A percentile compares a stretch with the other conserved stretches of the same genome.
Conservation (phyloP, 2,888 invertebrate species). For the Chouioia cunea region DNA sequence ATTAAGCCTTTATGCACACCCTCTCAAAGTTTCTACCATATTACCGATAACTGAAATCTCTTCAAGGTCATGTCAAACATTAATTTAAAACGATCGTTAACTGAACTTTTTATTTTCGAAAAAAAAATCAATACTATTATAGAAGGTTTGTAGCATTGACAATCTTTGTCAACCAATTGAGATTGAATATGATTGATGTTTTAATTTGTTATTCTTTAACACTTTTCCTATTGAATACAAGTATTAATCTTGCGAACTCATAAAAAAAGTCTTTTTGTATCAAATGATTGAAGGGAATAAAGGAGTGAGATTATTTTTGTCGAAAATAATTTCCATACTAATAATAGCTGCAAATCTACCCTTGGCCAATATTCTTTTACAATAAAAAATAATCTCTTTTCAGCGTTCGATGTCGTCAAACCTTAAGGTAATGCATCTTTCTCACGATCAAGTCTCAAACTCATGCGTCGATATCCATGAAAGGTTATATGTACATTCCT, state of each 20-base stretch:
- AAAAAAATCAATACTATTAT: too few relatives aligned
- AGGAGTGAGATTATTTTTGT: constrained; percentile 19
- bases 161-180: too few relatives aligned
- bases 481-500: constrained; percentile 4
- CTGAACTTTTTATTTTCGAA: too few relatives aligned
- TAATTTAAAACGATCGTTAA: too few relatives aligned
- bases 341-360: constrained; percentile 21
- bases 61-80: too few relatives aligned
- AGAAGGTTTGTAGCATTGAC: too few relatives aligned
- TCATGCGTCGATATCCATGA: neutral
- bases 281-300: constrained; percentile 25
- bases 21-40: too few relatives aligned
- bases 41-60: too few relatives aligned
- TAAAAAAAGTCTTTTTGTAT: constrained; percentile 13
- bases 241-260: constrained; percentile 18
- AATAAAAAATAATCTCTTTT: constrained; percentile 19
- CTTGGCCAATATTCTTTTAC: neutral
- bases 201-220: neutral
- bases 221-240: neutral
- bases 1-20: too few relatives aligned
- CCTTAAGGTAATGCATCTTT: constrained; percentile 34
- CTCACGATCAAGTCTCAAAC: constrained; percentile 1
- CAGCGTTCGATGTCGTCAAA: constrained; percentile 21
- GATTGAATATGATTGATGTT: too few relatives aligned
- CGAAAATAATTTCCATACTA: constrained; percentile 22